Percentiles rank a stretch among this genome's conserved stretches.
These are phyloP conservation scores for Choristoneura fumiferana DNA, from an alignment of 1,140 invertebrate genomes.

Conservation along the genomic window DNA sequence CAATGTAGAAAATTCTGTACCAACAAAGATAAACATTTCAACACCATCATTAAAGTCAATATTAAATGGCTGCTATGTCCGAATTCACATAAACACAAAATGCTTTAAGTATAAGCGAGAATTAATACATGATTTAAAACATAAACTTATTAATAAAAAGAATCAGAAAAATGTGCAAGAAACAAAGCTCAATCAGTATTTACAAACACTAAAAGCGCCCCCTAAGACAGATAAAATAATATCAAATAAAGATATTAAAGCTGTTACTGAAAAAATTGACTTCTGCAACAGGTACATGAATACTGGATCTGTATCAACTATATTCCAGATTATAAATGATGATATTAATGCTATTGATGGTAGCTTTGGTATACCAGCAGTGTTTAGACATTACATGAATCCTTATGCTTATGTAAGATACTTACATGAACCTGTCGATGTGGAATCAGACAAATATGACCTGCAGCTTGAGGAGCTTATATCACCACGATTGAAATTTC, in stretches of 20 bases:
- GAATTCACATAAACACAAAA: constrained; percentile 24
- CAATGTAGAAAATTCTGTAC: constrained; percentile 28
- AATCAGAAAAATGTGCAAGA: neutral
- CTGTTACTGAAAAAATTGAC: neutral
- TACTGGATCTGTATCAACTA: constrained; percentile 20
- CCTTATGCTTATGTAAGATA: constrained; percentile 50
- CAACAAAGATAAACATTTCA: constrained; percentile 7
- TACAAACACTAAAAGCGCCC: constrained; percentile 25
- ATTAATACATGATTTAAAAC: constrained; percentile 35
- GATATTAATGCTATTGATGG: constrained; percentile 25
- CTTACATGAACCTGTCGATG: constrained; percentile 34
- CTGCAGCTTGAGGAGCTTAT: constrained; percentile 52
- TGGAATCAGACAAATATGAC: constrained; percentile 33
- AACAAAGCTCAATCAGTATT: constrained; percentile 26
- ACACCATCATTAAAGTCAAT: constrained; percentile 37
- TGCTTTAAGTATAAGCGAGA: constrained; percentile 31
- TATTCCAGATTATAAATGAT: constrained; percentile 33
- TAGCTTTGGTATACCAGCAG: constrained; percentile 17
- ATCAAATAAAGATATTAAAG: neutral
- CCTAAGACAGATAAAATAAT: neutral
- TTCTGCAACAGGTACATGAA: neutral
- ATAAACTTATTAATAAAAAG: constrained; percentile 45
- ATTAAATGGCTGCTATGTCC: constrained; percentile 43
- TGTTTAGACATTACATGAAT: constrained; percentile 35
- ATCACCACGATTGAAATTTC: constrained; percentile 22